These are phyloP conservation scores for Turritopsis rubra DNA, from an alignment of 30 jellyfish, hydroid and myxozoan species.

Conservation along the genomic window DNA sequence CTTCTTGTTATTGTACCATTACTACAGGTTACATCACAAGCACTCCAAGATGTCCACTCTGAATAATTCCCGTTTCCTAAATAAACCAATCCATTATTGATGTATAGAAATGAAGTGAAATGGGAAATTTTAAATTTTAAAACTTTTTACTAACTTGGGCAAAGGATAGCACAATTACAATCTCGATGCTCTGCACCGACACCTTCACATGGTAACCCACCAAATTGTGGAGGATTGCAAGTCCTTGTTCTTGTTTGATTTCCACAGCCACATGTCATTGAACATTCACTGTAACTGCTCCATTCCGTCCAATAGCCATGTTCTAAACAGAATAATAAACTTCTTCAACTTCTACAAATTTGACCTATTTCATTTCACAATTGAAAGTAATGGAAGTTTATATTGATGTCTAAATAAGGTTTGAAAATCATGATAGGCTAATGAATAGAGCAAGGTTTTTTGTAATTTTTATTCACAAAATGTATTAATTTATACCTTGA, in stretches of 20 bases:
- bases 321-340: conserved; percentile 26
- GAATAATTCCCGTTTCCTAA: conserved; percentile 79
- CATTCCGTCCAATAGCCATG: conserved; percentile 82
- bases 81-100: background rate
- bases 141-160: background rate
- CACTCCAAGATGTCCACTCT: conserved; percentile 69
- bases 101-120: background rate
- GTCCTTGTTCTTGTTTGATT: conserved; percentile 45
- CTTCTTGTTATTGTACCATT: conserved; percentile 48
- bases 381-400: background rate
- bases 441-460: too few species aligned
- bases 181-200: conserved; percentile 32
- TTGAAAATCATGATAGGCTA: too few species aligned
- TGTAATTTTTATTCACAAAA: too few species aligned
- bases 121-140: too few species aligned
- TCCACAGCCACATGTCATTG: conserved; percentile 71
- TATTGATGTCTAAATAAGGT: too few species aligned
- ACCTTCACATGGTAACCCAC: conserved; percentile 83
- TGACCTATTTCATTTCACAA: background rate
- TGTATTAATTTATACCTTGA: too few species aligned
- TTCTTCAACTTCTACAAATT: background rate
- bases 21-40: conserved; percentile 68
- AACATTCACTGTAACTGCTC: conserved; percentile 79
- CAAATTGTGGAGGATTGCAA: conserved; percentile 74
- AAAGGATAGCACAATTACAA: conserved; percentile 23